Base-by-base conservation (phyloP, 1,140 invertebrate genomes). In the Brachystomella parvula region DNA sequence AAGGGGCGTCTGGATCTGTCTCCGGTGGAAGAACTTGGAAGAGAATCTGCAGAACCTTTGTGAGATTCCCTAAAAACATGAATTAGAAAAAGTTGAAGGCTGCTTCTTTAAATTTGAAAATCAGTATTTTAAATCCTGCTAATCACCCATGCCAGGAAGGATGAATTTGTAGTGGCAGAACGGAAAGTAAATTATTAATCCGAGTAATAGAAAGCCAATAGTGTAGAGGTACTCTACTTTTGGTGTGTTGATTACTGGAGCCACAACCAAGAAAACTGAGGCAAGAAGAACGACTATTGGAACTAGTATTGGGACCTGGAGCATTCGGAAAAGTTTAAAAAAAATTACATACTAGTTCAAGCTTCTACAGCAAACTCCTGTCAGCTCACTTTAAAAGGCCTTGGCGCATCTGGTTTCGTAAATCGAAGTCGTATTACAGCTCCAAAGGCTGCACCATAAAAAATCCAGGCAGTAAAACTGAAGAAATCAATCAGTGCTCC, bases 381-480 rank as follows among this genome's bases (percentile, higher is more conserved):
- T 57, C 61, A 49, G 9, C 30, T 30, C 78, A 86, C 87, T 84
- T 90, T 91, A 76, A 92, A 92, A 30, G 90, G 90, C 78, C 90
- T 80, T 32, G 88, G 89, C 79, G 89, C 87, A 78, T 94, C 87
- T 62, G 90, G 90, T 79, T 89, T 88, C 62, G 89, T 94, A 74
- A 83, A 86, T 75, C 92, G 81, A 86, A 96, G 89, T 17, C 94
- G 87, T 71, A 96, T 84, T 15, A 96, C 79, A 2, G 91, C 88
- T 39, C 92, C 74, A 88, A 94, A 94, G 2, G 90, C 84, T 66
- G 90, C 87, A 28, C 91, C 92, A 77, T 95, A 96, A 80, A 95
- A 95, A 75, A 95, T 90, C 93, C 92, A 96, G 1, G 91, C 90
- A 44, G 90, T 91, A 77, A 96, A 95, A 75, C 90, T 93, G 82